Evolutionary conservation across 1,140 invertebrate species (phyloP).

Genomic region (Propsilocerus akamusi): DNA sequence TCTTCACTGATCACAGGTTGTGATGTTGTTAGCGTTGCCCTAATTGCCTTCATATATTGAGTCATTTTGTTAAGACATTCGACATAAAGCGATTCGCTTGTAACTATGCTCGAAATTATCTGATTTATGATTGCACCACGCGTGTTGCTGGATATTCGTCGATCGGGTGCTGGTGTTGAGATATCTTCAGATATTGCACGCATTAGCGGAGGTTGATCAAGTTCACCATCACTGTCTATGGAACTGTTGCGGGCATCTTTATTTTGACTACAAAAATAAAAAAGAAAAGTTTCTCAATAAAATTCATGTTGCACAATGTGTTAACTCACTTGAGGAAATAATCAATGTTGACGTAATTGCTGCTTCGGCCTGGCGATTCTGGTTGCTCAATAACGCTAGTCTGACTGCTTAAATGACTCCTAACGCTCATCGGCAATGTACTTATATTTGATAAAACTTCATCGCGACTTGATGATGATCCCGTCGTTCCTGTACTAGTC

Average conservation of each 20-base stretch:
- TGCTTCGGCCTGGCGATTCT: conserved; percentile 51
- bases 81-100: conserved; percentile 78
- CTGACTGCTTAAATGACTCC: conserved; percentile 17
- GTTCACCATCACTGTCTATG: conserved; percentile 25
- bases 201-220: conserved; percentile 16
- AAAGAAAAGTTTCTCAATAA: not conserved
- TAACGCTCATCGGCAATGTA: conserved; percentile 27
- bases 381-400: conserved; percentile 33
- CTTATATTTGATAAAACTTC: conserved; percentile 39
- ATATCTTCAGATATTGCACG: conserved; percentile 21
- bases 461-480: conserved; percentile 36
- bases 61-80: conserved; percentile 75
- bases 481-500: conserved; percentile 24
- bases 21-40: conserved; percentile 67
- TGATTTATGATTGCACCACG: conserved; percentile 39
- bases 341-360: conserved; percentile 80
- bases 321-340: conserved; percentile 62
- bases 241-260: conserved; percentile 26
- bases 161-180: conserved; percentile 17
- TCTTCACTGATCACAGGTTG: conserved; percentile 76
- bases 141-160: conserved; percentile 24
- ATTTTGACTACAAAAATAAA: conserved; percentile 16
- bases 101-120: conserved; percentile 73
- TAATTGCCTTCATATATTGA: conserved; percentile 86
- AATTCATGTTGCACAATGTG: not conserved